Evolutionary conservation across 2,888 invertebrate species (phyloP).

Genomic region (Eupithecia pulchellata): DNA sequence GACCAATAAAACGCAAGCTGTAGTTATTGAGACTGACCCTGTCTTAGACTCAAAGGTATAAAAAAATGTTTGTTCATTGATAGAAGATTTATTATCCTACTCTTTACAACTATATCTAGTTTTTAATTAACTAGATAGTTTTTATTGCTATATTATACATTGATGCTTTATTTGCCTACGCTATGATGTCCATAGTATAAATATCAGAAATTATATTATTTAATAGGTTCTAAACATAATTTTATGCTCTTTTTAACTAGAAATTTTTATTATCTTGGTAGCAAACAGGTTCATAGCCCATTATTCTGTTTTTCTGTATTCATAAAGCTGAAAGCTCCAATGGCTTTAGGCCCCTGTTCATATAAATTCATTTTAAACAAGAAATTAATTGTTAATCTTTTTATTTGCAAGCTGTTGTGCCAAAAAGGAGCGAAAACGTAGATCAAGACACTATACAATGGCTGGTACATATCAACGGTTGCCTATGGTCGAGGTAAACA

Average conservation of each 20-base stretch:
- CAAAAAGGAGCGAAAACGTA: slow-evolving; percentile 66
- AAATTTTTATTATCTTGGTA: neutral
- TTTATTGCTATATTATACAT: neutral
- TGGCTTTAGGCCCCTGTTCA: slow-evolving; percentile 2
- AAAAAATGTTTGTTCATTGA: neutral
- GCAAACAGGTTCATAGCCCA: neutral
- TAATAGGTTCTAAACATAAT: neutral
- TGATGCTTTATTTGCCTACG: neutral
- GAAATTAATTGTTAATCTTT: slow-evolving; percentile 48
- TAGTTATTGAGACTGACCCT: neutral
- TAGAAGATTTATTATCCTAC: neutral
- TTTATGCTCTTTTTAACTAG: neutral
- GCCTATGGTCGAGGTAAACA: slow-evolving; percentile 69
- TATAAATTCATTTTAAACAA: slow-evolving; percentile 12
- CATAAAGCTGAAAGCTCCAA: neutral
- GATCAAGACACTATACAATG: slow-evolving; percentile 75
- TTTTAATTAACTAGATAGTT: neutral
- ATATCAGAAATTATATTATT: neutral
- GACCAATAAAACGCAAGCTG: neutral
- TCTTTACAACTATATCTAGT: neutral
- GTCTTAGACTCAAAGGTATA: neutral
- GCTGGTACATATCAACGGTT: slow-evolving; percentile 71
- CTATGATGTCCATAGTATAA: neutral
- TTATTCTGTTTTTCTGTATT: neutral
- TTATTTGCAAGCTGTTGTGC: slow-evolving; percentile 80